These are phyloP conservation scores for Graphium colonna DNA, from an alignment of 2,888 invertebrate genomes.

Conservation along the genomic window DNA sequence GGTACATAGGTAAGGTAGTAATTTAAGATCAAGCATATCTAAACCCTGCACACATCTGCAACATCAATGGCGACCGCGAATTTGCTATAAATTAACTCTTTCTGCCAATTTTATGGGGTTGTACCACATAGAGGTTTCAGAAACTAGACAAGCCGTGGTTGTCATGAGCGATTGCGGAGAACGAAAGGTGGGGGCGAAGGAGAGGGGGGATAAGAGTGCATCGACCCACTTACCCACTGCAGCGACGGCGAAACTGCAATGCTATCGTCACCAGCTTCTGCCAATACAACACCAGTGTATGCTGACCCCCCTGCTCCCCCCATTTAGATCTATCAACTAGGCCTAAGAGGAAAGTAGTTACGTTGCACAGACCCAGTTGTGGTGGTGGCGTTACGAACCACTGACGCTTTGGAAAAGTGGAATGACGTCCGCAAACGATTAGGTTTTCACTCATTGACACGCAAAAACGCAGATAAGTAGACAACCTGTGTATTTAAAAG, in stretches of 20 bases:
- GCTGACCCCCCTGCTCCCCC: conserved; percentile 43
- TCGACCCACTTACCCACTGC: conserved; percentile 78
- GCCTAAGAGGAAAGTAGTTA: conserved; percentile 34
- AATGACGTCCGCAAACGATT: conserved; percentile 73
- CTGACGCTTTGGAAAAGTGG: conserved; percentile 75
- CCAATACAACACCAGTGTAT: conserved; percentile 53
- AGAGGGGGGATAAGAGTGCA: conserved; percentile 73
- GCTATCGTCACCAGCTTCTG: conserved; percentile 58
- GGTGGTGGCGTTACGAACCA: conserved; percentile 57
- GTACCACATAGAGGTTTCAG: conserved; percentile 6
- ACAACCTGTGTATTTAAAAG: too few relatives aligned
- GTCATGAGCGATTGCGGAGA: conserved; percentile 69
- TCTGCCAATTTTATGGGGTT: conserved; percentile 15
- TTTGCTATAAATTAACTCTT: conserved; percentile 10
- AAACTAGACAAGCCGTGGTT: conserved; percentile 61
- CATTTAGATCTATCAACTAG: conserved; percentile 30
- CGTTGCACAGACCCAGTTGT: conserved; percentile 44
- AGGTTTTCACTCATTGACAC: conserved; percentile 73
- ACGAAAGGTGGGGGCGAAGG: too few relatives aligned
- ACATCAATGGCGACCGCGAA: not conserved
- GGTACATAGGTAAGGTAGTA: too few relatives aligned
- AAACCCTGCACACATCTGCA: too few relatives aligned
- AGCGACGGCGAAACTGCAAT: conserved; percentile 70
- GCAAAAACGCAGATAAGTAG: conserved; percentile 65
- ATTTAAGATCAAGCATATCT: too few relatives aligned